Percentiles rank a stretch among this genome's conserved stretches.
Conservation (phyloP, 2,797 vertebrate genomes). For the Parambassis ranga region DNA sequence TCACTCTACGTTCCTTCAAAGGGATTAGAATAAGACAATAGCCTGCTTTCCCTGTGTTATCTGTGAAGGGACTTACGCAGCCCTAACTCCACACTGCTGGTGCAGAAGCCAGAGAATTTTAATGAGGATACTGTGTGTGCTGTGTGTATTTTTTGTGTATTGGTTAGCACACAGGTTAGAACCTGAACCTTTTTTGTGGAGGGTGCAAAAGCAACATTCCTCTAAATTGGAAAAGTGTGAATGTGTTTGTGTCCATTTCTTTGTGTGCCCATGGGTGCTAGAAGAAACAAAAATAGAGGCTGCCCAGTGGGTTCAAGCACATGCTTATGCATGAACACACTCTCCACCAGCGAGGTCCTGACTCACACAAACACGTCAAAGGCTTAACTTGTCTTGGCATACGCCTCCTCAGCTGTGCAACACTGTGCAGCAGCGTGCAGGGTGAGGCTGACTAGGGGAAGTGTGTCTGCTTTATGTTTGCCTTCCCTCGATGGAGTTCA, state of each 20-base stretch:
- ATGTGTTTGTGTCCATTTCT: slow-evolving; percentile 38
- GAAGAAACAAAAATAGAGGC: slow-evolving; percentile 45
- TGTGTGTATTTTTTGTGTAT: slow-evolving; percentile 12
- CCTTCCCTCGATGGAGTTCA: slow-evolving; percentile 63
- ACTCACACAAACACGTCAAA: slow-evolving; percentile 65
- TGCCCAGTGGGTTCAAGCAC: slow-evolving; percentile 45
- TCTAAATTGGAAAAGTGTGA: slow-evolving; percentile 24
- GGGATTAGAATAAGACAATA: slow-evolving; percentile 67
- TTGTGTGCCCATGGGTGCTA: slow-evolving; percentile 26
- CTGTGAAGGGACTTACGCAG: slow-evolving; percentile 48
- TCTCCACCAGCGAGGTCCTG: slow-evolving; percentile 58
- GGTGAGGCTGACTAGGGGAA: slow-evolving; percentile 27
- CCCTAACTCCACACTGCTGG: slow-evolving; percentile 32
- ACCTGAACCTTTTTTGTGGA: slow-evolving; percentile 15
- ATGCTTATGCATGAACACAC: slow-evolving; percentile 71
- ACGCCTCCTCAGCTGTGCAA: slow-evolving; percentile 47
- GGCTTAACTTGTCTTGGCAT: slow-evolving; percentile 66
- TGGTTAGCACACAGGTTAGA: slow-evolving; percentile 21
- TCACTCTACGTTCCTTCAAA: slow-evolving; percentile 40
- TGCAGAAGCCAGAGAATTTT: slow-evolving; percentile 50
- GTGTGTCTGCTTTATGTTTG: slow-evolving; percentile 62
- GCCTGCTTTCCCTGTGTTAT: slow-evolving; percentile 51
- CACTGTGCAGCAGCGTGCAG: slow-evolving; percentile 39
- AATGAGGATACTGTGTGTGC: slow-evolving; percentile 47
- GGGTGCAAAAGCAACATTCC: slow-evolving; percentile 6